These are phyloP conservation scores for Tachypleus tridentatus DNA, from an alignment of 1,140 invertebrate species.

Conservation along the genomic window DNA sequence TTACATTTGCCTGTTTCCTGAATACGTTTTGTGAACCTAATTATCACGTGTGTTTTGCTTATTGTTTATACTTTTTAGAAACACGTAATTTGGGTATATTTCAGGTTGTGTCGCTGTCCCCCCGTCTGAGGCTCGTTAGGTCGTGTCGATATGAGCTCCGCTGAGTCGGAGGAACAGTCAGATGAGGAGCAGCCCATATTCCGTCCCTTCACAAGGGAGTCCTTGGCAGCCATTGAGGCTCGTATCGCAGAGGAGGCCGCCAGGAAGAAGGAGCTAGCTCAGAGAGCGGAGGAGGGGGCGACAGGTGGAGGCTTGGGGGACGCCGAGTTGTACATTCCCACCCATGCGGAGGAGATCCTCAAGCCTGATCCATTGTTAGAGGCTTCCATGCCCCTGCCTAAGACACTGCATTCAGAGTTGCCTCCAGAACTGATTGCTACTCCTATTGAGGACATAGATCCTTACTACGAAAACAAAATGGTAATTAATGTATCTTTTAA, in stretches of 20 bases:
- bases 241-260: constrained; percentile 60
- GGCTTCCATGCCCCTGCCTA: constrained; percentile 76
- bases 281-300: constrained; percentile 67
- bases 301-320: constrained; percentile 13
- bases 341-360: constrained; percentile 14
- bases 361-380: constrained; percentile 81
- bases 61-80: no score
- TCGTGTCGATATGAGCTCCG: constrained; percentile 7
- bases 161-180: constrained; percentile 17
- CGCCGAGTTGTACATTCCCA: constrained; percentile 12
- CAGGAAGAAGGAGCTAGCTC: constrained; percentile 82
- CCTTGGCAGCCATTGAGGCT: constrained; percentile 80
- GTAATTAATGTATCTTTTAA: constrained; percentile 7
- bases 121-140: no score
- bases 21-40: no score
- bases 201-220: constrained; percentile 94
- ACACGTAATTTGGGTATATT: no score
- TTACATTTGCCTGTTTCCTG: no score
- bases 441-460: constrained; percentile 90
- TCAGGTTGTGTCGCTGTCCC: no score
- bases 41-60: no score
- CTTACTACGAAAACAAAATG: constrained; percentile 70
- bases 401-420: constrained; percentile 76
- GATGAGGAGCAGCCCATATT: constrained; percentile 42
- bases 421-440: constrained; percentile 80